Conservation (phyloP, 2,113 vertebrate species). For the Vombatus ursinus region DNA sequence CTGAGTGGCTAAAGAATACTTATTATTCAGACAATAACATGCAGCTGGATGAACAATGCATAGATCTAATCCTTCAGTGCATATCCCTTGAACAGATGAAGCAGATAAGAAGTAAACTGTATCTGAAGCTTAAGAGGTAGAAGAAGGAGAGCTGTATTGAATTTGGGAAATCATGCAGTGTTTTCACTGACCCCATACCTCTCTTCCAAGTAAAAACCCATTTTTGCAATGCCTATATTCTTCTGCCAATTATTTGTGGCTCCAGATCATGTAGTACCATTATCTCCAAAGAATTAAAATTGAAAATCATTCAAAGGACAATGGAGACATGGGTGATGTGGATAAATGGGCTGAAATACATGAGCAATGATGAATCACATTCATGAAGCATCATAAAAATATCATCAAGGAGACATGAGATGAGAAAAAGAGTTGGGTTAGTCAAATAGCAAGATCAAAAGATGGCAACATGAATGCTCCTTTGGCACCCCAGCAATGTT, state of each 20-base stretch:
- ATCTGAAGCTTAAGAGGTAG: not conserved
- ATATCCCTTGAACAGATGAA: not conserved
- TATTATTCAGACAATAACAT: not conserved
- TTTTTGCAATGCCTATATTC: not conserved
- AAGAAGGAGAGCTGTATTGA: not conserved
- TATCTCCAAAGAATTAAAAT: not conserved
- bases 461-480: not conserved
- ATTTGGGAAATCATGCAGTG: not conserved
- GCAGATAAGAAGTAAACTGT: not conserved
- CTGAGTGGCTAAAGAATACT: not conserved
- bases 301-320: not conserved
- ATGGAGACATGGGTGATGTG: no score
- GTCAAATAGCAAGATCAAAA: not conserved
- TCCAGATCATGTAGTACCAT: not conserved
- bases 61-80: not conserved
- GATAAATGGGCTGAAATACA: not conserved
- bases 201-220: not conserved
- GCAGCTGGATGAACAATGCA: not conserved
- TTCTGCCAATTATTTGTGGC: not conserved
- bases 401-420: not conserved
- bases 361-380: not conserved
- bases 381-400: not conserved
- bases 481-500: not conserved
- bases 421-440: not conserved
- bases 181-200: not conserved